phyloP scores from a whole-genome alignment of 1,140 invertebrate genomes.

The Aporrectodea caliginosa region DNA sequence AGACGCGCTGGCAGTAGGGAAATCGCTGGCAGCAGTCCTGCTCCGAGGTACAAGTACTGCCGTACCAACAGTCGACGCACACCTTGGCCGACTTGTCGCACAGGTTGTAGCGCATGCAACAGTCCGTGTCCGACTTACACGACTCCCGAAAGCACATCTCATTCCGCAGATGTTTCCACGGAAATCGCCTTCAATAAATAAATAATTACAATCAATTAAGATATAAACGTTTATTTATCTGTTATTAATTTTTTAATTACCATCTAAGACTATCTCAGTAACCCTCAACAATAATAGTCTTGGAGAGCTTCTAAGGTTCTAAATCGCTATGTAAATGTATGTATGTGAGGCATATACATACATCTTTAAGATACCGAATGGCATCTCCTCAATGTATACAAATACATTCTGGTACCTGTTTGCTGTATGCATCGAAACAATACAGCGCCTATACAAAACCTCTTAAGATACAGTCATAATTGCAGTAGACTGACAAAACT shows the following conservation, averaged over 20 bases:
- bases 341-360: not conserved
- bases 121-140: not conserved
- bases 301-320: not conserved
- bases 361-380: not conserved
- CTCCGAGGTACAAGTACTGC: conserved; percentile 9
- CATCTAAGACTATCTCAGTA: not conserved
- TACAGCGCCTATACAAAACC: no score
- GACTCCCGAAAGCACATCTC: conserved; percentile 6
- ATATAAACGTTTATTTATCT: no score
- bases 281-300: not conserved
- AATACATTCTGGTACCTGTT: no score
- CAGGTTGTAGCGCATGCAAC: conserved; percentile 18
- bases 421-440: no score
- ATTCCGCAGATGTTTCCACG: conserved; percentile 1
- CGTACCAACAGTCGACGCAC: conserved; percentile 20
- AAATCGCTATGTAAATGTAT: not conserved
- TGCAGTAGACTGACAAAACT: no score
- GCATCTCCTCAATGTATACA: no score
- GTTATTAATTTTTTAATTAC: not conserved
- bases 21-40: conserved; percentile 18
- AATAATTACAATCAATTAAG: not conserved
- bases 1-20: conserved; percentile 6
- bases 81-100: conserved; percentile 21
- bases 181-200: not conserved
- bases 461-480: no score